Evolutionary conservation across 2,113 vertebrate genomes (phyloP).

Genomic region (Pseudonaja textilis): DNA sequence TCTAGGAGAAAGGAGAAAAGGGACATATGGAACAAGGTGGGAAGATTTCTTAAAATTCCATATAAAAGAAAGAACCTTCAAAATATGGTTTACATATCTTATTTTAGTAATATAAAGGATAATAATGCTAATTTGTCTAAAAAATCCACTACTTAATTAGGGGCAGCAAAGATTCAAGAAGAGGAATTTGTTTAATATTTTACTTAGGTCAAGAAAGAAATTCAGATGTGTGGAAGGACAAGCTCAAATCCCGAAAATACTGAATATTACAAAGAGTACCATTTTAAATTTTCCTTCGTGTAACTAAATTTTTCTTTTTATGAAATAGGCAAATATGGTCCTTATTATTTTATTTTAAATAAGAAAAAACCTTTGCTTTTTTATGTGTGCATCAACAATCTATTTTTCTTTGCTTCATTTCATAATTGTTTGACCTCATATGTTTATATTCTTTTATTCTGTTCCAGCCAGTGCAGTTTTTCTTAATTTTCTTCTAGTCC

Average conservation of each 20-base stretch:
- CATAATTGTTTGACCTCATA: background rate
- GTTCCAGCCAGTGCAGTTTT: background rate
- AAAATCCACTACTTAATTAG: slow-evolving; percentile 23
- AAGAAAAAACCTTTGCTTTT: background rate
- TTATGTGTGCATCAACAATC: background rate
- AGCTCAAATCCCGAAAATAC: slow-evolving; percentile 10
- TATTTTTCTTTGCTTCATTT: background rate
- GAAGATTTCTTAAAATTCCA: background rate
- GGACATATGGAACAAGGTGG: background rate
- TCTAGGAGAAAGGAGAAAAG: background rate
- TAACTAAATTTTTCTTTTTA: background rate
- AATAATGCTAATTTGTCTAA: slow-evolving; percentile 14
- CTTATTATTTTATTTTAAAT: background rate
- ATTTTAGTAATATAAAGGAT: slow-evolving; percentile 15
- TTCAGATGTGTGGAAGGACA: background rate
- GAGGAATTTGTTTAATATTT: slow-evolving; percentile 25
- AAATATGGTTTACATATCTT: slow-evolving; percentile 25
- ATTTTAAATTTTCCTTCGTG: background rate
- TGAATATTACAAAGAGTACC: background rate
- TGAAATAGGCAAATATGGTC: background rate
- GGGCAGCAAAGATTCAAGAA: slow-evolving; percentile 4
- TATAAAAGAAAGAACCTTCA: background rate
- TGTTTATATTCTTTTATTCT: background rate
- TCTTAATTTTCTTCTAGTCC: background rate
- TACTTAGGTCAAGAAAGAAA: background rate